Evolutionary conservation across 1,140 invertebrate genomes (phyloP).

Genomic region (Drosophila nigrodunni): DNA sequence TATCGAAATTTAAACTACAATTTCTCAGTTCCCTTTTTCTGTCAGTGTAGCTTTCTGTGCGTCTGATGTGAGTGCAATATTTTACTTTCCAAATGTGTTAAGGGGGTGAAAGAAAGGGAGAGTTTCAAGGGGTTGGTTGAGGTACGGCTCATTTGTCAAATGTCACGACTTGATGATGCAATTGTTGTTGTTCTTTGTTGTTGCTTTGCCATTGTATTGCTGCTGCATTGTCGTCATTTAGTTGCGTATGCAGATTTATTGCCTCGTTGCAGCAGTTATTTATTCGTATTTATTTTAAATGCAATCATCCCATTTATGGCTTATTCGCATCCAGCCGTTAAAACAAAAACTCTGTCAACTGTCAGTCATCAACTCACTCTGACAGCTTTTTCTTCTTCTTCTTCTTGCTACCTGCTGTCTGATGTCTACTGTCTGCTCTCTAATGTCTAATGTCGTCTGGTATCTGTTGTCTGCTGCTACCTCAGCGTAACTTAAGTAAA

Average conservation of each 20-base stretch:
- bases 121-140: constrained; percentile 13
- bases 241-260: constrained; percentile 76
- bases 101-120: neutral
- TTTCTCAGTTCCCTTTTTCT: neutral
- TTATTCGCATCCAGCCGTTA: constrained; percentile 59
- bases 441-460: neutral
- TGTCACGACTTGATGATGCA: constrained; percentile 81
- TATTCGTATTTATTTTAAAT: constrained; percentile 62
- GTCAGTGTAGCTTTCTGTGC: constrained; percentile 26
- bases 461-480: constrained; percentile 2
- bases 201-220: constrained; percentile 29
- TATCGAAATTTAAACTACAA: no score
- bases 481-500: constrained; percentile 55
- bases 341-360: constrained; percentile 77
- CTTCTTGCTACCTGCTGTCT: neutral
- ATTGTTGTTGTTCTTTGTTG: constrained; percentile 66
- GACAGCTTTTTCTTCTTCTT: constrained; percentile 32
- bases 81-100: constrained; percentile 65
- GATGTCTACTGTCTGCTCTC: neutral
- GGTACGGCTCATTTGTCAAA: constrained; percentile 75
- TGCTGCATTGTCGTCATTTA: constrained; percentile 62
- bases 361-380: constrained; percentile 52
- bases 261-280: constrained; percentile 59
- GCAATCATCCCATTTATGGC: constrained; percentile 63
- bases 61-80: constrained; percentile 67